Conservation (phyloP, 2,113 vertebrate species). For the Hippopotamus amphibius region DNA sequence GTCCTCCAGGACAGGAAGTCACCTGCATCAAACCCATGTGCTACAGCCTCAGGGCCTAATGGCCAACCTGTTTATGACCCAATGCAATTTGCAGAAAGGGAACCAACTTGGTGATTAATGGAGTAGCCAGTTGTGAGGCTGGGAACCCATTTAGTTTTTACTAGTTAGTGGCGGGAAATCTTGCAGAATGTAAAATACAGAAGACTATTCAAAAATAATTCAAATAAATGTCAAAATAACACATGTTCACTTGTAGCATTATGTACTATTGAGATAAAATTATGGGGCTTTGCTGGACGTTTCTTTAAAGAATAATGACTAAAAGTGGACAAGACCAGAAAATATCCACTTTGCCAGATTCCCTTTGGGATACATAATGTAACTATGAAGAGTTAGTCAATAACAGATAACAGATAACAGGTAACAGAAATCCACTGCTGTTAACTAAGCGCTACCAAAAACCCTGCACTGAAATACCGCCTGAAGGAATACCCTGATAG, state of each 20-base stretch:
- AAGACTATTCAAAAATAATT: neutral
- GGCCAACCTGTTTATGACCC: neutral
- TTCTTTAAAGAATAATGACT: neutral
- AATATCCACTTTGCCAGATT: neutral
- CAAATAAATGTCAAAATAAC: neutral
- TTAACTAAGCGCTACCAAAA: neutral
- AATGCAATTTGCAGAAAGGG: neutral
- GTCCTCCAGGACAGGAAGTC: neutral
- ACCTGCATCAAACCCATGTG: neutral
- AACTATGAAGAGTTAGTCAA: neutral
- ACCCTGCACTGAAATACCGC: neutral
- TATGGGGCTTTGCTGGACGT: neutral
- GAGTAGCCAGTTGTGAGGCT: neutral
- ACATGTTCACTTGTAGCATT: too few species aligned
- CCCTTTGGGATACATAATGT: neutral
- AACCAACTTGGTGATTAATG: neutral
- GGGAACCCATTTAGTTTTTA: neutral
- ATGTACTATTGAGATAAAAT: neutral
- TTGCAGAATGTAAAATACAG: neutral
- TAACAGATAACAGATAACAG: neutral
- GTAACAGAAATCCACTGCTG: neutral
- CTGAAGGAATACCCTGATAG: neutral
- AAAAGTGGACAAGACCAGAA: slow-evolving; percentile 12
- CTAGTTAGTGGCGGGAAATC: neutral
- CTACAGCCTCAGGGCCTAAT: neutral